Conservation (phyloP, 2,888 invertebrate species). For the Caenorhabditis sp. region DNA sequence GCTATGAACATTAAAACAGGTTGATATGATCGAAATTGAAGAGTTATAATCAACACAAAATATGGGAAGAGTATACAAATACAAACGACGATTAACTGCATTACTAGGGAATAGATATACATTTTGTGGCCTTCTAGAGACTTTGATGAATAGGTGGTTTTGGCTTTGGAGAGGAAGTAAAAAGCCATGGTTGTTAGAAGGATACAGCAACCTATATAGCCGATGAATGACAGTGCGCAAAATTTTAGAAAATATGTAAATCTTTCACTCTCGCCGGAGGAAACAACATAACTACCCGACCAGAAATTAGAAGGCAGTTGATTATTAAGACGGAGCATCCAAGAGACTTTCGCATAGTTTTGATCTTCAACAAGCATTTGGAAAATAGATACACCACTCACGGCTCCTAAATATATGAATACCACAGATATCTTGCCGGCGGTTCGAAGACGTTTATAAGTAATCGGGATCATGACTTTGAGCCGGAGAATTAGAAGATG, state of each 20-base stretch:
- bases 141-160: constrained; percentile 5
- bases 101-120: constrained; percentile 16
- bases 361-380: constrained; percentile 13
- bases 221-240: constrained; percentile 7
- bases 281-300: constrained; percentile 16
- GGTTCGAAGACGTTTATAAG: constrained; percentile 1
- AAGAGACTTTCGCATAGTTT: constrained; percentile 14
- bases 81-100: constrained; percentile 4
- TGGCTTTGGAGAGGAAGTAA: constrained; percentile 13
- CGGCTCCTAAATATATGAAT: constrained; percentile 9
- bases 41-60: constrained; percentile 2
- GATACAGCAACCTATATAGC: constrained; percentile 10
- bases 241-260: constrained; percentile 18
- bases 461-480: constrained; percentile 18
- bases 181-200: constrained; percentile 16
- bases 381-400: constrained; percentile 5
- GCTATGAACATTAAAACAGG: neutral
- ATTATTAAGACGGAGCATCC: constrained; percentile 5
- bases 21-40: neutral
- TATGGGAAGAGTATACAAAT: neutral
- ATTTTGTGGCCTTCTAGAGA: constrained; percentile 14
- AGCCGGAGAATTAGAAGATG: constrained; percentile 19
- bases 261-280: constrained; percentile 10
- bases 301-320: constrained; percentile 14
- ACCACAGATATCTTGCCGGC: constrained; percentile 3